Percentiles rank a stretch among this genome's conserved stretches.
phyloP scores from a whole-genome alignment of 2,888 invertebrate genomes.

The Cordilura impudica region DNA sequence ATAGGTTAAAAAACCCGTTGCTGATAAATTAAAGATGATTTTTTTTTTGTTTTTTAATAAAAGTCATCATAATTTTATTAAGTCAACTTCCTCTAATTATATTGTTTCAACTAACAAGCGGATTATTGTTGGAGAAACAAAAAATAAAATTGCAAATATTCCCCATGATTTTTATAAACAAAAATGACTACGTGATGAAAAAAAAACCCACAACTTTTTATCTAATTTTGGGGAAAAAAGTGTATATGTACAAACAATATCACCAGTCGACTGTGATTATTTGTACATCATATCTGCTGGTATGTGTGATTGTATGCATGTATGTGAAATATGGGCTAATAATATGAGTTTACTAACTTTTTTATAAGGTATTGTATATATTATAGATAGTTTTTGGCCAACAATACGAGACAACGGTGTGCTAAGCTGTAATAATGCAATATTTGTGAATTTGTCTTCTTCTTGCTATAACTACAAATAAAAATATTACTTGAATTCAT shows the following conservation, averaged over 20 bases:
- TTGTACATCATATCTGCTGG: too few relatives aligned
- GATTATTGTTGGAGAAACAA: background rate
- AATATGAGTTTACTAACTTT: background rate
- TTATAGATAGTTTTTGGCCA: background rate
- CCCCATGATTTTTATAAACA: too few relatives aligned
- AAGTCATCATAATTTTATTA: background rate
- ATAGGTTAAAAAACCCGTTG: constrained; percentile 16
- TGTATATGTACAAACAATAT: background rate
- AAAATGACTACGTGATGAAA: background rate
- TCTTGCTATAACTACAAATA: too few relatives aligned
- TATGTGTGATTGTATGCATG: too few relatives aligned
- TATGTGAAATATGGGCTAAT: background rate
- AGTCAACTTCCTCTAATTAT: background rate
- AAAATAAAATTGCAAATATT: background rate
- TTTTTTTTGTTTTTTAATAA: background rate
- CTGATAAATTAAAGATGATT: constrained; percentile 16
- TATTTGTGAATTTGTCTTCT: too few relatives aligned
- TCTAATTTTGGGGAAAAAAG: background rate
- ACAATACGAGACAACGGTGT: background rate
- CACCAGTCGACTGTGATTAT: background rate
- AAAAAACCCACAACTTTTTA: background rate
- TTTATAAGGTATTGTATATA: background rate
- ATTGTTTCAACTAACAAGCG: background rate
- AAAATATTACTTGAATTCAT: too few relatives aligned
- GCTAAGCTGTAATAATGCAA: too few relatives aligned